These are phyloP conservation scores for Myotis pilosus DNA, from an alignment of 2,797 vertebrate species.

Conservation along the genomic window DNA sequence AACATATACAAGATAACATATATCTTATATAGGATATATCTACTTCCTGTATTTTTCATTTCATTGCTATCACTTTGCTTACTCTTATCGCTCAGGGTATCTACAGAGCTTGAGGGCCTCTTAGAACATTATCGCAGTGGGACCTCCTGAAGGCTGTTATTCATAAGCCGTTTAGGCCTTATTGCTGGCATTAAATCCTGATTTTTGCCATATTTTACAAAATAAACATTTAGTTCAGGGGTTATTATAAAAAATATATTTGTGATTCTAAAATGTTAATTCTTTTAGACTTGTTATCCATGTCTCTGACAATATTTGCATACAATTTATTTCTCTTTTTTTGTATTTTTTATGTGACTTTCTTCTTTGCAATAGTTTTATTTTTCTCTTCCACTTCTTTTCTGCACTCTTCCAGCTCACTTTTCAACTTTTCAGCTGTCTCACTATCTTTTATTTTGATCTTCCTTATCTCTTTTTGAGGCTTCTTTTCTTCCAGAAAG, in stretches of 20 bases:
- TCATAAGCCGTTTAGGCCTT: not conserved
- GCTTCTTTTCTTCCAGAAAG: not conserved
- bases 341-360: not conserved
- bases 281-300: not conserved
- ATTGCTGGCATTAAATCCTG: not conserved
- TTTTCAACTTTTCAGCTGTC: not conserved
- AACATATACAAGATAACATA: not conserved
- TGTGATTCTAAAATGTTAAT: not conserved
- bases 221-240: not conserved
- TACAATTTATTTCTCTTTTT: not conserved
- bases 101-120: not conserved
- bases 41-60: not conserved
- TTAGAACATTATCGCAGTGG: not conserved
- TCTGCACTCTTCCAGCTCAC: not conserved
- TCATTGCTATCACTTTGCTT: not conserved
- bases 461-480: not conserved
- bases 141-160: not conserved
- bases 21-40: not conserved
- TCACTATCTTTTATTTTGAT: not conserved
- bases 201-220: conserved; percentile 31
- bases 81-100: not conserved
- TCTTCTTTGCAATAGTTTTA: not conserved
- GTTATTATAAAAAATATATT: not conserved
- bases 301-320: not conserved
- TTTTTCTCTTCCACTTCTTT: conserved; percentile 5